phyloP scores from a whole-genome alignment of 2,113 vertebrate species.

The Syngnathus typhle region DNA sequence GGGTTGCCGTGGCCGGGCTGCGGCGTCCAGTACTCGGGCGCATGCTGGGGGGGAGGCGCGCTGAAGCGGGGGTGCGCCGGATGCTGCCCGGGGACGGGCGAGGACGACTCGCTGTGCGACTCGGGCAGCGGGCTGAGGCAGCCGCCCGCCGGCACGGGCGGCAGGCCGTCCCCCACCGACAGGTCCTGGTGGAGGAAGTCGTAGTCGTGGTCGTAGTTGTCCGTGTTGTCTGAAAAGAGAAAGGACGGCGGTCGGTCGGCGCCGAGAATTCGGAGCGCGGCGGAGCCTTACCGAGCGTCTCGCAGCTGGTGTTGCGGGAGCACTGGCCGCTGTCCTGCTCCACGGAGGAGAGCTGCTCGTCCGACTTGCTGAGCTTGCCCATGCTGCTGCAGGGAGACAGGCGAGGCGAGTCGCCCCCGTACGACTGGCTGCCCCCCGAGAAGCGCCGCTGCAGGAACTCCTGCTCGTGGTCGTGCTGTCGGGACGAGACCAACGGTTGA shows the following conservation, averaged over 20 bases:
- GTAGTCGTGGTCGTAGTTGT: conserved; percentile 90
- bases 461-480: conserved; percentile 82
- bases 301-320: conserved; percentile 98
- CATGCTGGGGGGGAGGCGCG: conserved; percentile 56
- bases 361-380: conserved; percentile 94
- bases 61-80: conserved; percentile 72
- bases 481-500: background rate
- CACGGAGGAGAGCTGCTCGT: conserved; percentile 92
- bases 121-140: conserved; percentile 88
- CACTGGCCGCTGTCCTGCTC: conserved; percentile 96
- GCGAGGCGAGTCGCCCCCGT: conserved; percentile 87
- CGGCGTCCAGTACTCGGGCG: conserved; percentile 54
- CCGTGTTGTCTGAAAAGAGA: conserved; percentile 78
- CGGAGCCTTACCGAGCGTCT: conserved; percentile 82
- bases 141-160: conserved; percentile 68
- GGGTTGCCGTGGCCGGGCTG: conserved; percentile 48
- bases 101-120: conserved; percentile 82
- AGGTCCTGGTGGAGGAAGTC: conserved; percentile 98
- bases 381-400: conserved; percentile 93
- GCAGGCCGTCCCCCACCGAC: conserved; percentile 80
- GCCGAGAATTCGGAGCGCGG: too few relatives aligned
- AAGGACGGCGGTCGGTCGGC: background rate
- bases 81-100: conserved; percentile 75
- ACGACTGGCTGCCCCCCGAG: conserved; percentile 93
- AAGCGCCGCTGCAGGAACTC: conserved; percentile 90